These are phyloP conservation scores for Passer domesticus DNA, from an alignment of 2,113 vertebrate genomes.

Conservation along the genomic window DNA sequence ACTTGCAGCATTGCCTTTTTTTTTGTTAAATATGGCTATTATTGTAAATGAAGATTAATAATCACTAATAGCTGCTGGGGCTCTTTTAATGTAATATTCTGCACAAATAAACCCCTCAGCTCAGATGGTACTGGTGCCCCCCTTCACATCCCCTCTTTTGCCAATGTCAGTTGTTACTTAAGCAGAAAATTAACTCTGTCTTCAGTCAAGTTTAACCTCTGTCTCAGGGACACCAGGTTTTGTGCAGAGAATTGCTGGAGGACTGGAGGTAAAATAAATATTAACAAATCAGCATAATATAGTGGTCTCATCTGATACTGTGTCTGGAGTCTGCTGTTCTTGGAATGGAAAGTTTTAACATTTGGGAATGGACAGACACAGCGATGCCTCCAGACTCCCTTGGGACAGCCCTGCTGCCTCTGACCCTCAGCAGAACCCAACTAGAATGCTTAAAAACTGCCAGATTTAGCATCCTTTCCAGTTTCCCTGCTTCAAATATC, in stretches of 20 bases:
- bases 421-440: not conserved
- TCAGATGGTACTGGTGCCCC: not conserved
- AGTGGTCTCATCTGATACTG: not conserved
- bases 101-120: not conserved
- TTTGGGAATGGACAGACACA: not conserved
- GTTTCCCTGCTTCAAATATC: not conserved
- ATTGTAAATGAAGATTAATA: slow-evolving; percentile 58
- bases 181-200: not conserved
- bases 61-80: slow-evolving; percentile 24
- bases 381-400: not conserved
- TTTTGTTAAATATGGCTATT: slow-evolving; percentile 46
- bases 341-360: not conserved
- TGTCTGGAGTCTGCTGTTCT: not conserved
- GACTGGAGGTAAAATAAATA: not conserved
- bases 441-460: not conserved
- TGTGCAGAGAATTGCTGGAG: not conserved
- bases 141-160: not conserved
- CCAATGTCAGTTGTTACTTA: not conserved
- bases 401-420: not conserved
- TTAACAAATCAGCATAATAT: not conserved
- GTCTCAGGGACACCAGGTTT: accelerated
- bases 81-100: not conserved
- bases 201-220: not conserved
- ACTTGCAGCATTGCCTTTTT: not conserved
- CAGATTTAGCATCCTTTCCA: not conserved